These are phyloP conservation scores for Vanessa atalanta DNA, from an alignment of 1,140 invertebrate genomes.

Conservation along the genomic window DNA sequence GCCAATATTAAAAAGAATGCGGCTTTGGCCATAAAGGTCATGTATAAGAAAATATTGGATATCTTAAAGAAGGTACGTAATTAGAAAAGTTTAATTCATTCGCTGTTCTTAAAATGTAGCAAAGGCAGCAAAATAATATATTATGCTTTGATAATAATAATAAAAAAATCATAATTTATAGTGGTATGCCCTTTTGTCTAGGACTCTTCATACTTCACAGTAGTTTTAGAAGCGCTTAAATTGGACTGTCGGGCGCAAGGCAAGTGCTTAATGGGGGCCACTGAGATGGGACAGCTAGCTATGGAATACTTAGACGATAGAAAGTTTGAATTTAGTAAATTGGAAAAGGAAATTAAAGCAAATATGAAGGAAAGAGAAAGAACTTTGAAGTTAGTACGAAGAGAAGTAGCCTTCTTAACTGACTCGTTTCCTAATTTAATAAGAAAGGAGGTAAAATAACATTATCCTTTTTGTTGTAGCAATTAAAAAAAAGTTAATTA, in stretches of 20 bases:
- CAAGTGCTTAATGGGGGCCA: slow-evolving; percentile 81
- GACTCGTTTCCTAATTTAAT: slow-evolving; percentile 82
- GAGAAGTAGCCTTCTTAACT: slow-evolving; percentile 81
- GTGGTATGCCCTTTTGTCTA: slow-evolving; percentile 48
- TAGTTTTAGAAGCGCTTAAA: slow-evolving; percentile 80
- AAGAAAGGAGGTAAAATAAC: slow-evolving; percentile 79
- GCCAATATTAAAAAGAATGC: slow-evolving; percentile 82
- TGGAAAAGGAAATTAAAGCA: slow-evolving; percentile 81
- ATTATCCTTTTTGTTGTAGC: neutral
- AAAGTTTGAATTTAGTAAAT: slow-evolving; percentile 80
- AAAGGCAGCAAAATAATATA: too few relatives aligned
- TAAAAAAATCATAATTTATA: neutral
- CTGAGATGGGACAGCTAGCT: slow-evolving; percentile 83
- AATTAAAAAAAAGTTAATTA: too few relatives aligned
- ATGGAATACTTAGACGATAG: slow-evolving; percentile 83
- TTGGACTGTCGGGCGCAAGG: slow-evolving; percentile 81
- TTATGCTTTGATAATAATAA: too few relatives aligned
- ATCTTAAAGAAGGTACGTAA: slow-evolving; percentile 82
- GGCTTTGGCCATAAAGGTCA: slow-evolving; percentile 81
- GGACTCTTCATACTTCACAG: slow-evolving; percentile 83
- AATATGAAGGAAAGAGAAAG: slow-evolving; percentile 83
- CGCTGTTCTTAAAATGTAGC: neutral
- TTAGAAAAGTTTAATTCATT: neutral
- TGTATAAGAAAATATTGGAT: slow-evolving; percentile 82
- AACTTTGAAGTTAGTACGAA: slow-evolving; percentile 77